phyloP scores from a whole-genome alignment of 2,113 vertebrate genomes.

The Zosterops borbonicus region DNA sequence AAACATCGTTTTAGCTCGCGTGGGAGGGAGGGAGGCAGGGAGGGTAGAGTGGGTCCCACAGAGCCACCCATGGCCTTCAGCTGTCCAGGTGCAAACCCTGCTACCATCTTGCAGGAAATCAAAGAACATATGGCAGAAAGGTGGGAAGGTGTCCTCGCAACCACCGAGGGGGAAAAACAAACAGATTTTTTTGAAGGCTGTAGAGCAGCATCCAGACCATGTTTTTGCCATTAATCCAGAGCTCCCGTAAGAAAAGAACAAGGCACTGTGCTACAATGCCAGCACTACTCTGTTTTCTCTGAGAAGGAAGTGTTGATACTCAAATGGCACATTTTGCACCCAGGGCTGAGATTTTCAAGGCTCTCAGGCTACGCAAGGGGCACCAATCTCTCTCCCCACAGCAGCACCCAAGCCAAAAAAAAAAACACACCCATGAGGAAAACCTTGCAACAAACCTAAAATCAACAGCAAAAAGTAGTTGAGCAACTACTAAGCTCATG shows the following conservation, averaged over 20 bases:
- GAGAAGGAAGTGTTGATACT: not conserved
- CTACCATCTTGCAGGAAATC: not conserved
- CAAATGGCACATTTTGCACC: not conserved
- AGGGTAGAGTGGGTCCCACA: not conserved
- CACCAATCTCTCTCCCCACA: not conserved
- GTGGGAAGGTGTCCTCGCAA: not conserved
- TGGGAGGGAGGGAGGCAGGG: not conserved
- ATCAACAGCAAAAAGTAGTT: constrained; percentile 17
- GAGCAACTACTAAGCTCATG: constrained; percentile 18
- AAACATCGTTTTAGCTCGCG: fast-evolving
- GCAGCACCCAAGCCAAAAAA: not conserved
- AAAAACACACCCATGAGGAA: not conserved
- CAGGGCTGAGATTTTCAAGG: constrained; percentile 1
- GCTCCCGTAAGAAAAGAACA: constrained; percentile 9
- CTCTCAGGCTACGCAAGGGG: not conserved
- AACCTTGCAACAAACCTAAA: constrained; percentile 36
- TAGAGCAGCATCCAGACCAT: not conserved
- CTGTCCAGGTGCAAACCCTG: not conserved
- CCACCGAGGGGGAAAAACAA: not conserved
- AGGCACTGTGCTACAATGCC: not conserved
- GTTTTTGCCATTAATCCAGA: constrained; percentile 27
- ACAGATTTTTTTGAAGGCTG: not conserved
- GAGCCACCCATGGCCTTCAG: not conserved
- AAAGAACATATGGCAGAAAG: constrained; percentile 38
- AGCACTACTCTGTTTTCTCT: not conserved